phyloP scores from a whole-genome alignment of 2,888 invertebrate species.

The Drosophila prostipennis region DNA sequence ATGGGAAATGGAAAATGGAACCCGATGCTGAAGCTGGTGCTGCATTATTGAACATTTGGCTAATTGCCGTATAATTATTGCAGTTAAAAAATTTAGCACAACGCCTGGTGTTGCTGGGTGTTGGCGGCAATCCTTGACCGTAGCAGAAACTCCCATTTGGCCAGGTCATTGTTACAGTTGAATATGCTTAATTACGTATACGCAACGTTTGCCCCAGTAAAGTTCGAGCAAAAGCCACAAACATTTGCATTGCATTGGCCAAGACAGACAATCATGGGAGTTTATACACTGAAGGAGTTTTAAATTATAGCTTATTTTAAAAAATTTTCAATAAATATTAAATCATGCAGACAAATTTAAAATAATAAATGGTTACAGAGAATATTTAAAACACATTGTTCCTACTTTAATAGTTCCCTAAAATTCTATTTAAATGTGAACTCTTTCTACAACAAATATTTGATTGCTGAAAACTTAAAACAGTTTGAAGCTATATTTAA shows the following conservation, averaged over 20 bases:
- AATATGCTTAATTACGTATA: slow-evolving; percentile 46
- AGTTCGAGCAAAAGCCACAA: slow-evolving; percentile 44
- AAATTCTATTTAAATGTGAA: too few species aligned
- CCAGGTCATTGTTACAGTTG: slow-evolving; percentile 28
- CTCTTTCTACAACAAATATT: too few species aligned
- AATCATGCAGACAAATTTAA: too few species aligned
- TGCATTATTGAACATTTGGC: slow-evolving; percentile 78
- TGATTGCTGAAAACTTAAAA: too few species aligned
- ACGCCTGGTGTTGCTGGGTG: slow-evolving; percentile 17
- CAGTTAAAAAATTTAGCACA: slow-evolving; percentile 74
- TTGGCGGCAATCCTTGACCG: slow-evolving; percentile 28
- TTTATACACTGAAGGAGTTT: background rate
- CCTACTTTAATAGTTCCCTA: too few species aligned
- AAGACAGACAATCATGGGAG: slow-evolving; percentile 24
- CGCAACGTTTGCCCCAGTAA: slow-evolving; percentile 33
- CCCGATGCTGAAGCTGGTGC: slow-evolving; percentile 50
- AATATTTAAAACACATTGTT: too few species aligned
- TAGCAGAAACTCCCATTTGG: slow-evolving; percentile 11
- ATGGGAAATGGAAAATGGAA: slow-evolving; percentile 27
- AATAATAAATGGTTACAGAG: too few species aligned
- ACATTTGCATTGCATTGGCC: slow-evolving; percentile 50
- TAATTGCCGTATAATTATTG: slow-evolving; percentile 79
- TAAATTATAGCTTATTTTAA: too few species aligned
- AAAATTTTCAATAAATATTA: too few species aligned
- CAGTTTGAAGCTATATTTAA: too few species aligned